Conservation (phyloP, 35 echinoderm and acorn worm species). For the Hemicentrotus pulcherrimus region DNA sequence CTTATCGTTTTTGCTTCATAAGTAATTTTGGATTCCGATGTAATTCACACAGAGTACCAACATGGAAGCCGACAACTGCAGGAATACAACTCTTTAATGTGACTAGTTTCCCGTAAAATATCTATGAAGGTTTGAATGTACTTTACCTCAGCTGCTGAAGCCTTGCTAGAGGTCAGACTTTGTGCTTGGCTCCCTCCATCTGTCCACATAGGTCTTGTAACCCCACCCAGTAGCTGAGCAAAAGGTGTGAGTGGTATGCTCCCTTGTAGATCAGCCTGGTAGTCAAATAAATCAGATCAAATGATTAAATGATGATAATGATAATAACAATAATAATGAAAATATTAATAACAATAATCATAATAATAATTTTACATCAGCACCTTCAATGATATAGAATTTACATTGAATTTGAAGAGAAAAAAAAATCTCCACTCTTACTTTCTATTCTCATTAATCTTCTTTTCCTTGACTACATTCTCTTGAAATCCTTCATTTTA, state of each 20-base stretch:
- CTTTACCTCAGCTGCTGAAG: not conserved
- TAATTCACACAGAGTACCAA: too few species aligned
- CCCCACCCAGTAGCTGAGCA: conserved; percentile 39
- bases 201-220: not conserved
- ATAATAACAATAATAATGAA: not conserved
- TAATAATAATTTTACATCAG: not conserved
- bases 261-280: conserved; percentile 12
- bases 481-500: too few species aligned
- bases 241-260: conserved; percentile 55
- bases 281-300: not conserved
- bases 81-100: too few species aligned
- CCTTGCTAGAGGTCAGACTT: conserved; percentile 2
- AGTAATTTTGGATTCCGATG: too few species aligned
- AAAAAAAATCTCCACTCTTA: too few species aligned
- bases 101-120: too few species aligned
- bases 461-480: too few species aligned
- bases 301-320: too few species aligned
- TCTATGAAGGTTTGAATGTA: not conserved
- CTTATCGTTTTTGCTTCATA: too few species aligned
- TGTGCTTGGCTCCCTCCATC: not conserved
- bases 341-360: not conserved
- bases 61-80: too few species aligned
- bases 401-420: too few species aligned
- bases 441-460: too few species aligned
- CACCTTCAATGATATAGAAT: not conserved